phyloP scores from a whole-genome alignment of 53 echinoderm and acorn worm species.

The Henricia sp. region DNA sequence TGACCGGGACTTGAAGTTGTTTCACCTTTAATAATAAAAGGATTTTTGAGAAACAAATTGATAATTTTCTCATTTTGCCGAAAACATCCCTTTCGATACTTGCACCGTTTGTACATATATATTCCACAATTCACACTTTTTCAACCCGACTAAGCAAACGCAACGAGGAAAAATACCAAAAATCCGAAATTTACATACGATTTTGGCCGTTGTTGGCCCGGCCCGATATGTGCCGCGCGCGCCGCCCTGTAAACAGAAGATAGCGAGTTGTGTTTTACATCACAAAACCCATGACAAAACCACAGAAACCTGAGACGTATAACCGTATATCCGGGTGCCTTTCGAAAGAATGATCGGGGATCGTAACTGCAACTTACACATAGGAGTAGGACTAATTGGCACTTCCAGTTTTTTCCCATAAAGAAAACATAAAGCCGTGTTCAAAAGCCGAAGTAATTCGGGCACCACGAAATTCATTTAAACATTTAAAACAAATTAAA shows the following conservation, averaged over 20 bases:
- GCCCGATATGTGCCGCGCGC: too few relatives aligned
- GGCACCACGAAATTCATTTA: background rate
- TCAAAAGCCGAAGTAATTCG: background rate
- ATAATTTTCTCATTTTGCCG: background rate
- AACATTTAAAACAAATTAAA: background rate
- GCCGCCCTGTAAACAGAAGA: too few relatives aligned
- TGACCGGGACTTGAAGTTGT: background rate
- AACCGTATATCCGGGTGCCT: too few relatives aligned
- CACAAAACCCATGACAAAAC: too few relatives aligned
- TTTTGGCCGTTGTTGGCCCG: too few relatives aligned
- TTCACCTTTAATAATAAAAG: background rate
- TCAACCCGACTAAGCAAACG: too few relatives aligned
- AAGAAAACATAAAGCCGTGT: background rate
- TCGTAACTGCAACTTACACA: background rate
- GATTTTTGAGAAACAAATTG: background rate
- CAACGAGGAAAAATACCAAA: too few relatives aligned
- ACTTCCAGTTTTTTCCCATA: background rate
- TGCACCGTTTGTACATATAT: background rate
- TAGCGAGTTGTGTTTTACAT: too few relatives aligned
- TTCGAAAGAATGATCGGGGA: too few relatives aligned
- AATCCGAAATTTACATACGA: too few relatives aligned
- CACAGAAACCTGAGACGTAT: too few relatives aligned
- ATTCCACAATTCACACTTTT: too few relatives aligned
- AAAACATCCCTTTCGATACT: background rate
- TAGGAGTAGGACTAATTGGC: background rate